phyloP scores from a whole-genome alignment of 2,888 invertebrate species.

The Nomada goodeniana region DNA sequence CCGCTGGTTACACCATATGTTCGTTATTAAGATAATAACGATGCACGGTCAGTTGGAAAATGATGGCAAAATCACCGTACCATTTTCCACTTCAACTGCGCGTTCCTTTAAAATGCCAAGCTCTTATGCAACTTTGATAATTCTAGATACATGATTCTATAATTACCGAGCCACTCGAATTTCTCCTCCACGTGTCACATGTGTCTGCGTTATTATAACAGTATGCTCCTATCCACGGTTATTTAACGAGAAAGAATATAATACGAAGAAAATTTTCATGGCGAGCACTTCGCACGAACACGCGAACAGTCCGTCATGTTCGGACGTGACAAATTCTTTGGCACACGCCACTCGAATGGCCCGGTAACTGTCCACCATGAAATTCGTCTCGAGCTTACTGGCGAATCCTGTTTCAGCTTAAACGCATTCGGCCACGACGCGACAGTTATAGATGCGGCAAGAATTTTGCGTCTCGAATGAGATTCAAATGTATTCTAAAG shows the following conservation, averaged over 20 bases:
- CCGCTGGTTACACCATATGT: background rate
- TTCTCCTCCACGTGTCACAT: no score
- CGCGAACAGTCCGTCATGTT: conserved; percentile 46
- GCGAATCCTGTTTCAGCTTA: conserved; percentile 68
- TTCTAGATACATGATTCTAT: no score
- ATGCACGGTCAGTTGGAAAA: background rate
- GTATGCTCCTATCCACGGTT: no score
- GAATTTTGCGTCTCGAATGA: conserved; percentile 58
- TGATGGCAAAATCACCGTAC: background rate
- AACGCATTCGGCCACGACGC: conserved; percentile 64
- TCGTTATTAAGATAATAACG: background rate
- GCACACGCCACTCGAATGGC: conserved; percentile 8
- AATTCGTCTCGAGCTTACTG: conserved; percentile 46
- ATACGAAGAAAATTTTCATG: no score
- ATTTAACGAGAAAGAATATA: no score
- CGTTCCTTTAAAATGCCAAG: background rate
- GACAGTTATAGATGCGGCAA: conserved; percentile 16
- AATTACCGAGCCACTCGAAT: no score
- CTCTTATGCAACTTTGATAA: background rate
- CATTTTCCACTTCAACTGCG: background rate
- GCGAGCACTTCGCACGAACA: conserved; percentile 32
- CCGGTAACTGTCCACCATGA: conserved; percentile 8
- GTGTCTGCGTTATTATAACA: no score
- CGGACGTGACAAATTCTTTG: conserved; percentile 27
- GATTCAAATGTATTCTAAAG: conserved; percentile 75